Evolutionary conservation across 92 coral and sea anemone species (phyloP), one percentile per base, ranked within the genome.

Genomic region (Pocillopora meandrina): DNA sequence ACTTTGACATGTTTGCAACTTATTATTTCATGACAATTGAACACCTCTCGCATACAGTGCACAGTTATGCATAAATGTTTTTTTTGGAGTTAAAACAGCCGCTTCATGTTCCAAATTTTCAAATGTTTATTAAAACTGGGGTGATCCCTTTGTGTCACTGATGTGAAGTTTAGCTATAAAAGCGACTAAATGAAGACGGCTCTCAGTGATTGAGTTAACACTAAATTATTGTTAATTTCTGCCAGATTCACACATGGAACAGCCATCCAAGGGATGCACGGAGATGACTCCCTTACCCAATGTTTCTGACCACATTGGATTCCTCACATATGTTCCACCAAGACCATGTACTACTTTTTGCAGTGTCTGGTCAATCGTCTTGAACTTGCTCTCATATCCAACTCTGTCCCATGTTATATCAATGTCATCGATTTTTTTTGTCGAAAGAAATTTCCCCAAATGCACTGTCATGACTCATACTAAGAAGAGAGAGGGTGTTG

Each of bases 171-270:
- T 10, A 17, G 12, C 68, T 63, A 17, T 63, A 11, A 63, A 6
- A 63, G 23, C 68, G 68, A 63, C 11, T 7, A 21, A 21, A 17
- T 63, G 7, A 63, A 63, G 23, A 17, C 23, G 23, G 1, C 31
- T 26, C 31, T 26, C 31, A 26, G 31, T 26, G 31, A 17, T 63
- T 63, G 68, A 3, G n/a, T 21, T 21, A 63, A 5, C 68, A 63
- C 19, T 7, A 63, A 11, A 17, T 11, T 63, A 21, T 63, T 6
- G 7, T 63, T 26, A 26, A 26, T 26, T 23, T 26, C 56, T 60
- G 13, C 90, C 93, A 12, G 87, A 76, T 1, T 90, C 90, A 3
- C 90, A 90, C 93, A 90, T 90, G 2, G 85, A 80, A 13, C 93
- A 90, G 20, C 93, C 93, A 17, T 90, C 93, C 1, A 86, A 52